Percentiles rank a stretch among this genome's conserved stretches.
Evolutionary conservation across 2,797 vertebrate genomes (phyloP).

Genomic region (Australoheros facetus): DNA sequence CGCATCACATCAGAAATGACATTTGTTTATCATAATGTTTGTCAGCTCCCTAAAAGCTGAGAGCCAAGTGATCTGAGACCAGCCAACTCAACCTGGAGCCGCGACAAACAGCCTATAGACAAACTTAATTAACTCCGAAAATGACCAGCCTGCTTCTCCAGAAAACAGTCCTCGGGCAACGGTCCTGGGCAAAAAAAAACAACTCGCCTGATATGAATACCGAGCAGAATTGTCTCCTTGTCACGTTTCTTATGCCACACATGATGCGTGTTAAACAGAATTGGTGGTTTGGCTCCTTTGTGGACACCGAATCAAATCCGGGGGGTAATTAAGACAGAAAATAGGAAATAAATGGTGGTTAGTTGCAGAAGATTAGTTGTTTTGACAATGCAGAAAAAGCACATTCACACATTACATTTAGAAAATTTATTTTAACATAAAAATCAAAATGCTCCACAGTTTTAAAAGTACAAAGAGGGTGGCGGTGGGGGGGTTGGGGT

Average conservation of each 20-base stretch:
- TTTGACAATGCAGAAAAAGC: background rate
- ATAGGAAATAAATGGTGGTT: background rate
- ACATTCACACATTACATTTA: conserved; percentile 60
- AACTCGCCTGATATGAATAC: conserved; percentile 29
- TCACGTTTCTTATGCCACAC: background rate
- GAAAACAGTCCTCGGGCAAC: conserved; percentile 19
- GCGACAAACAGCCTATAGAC: conserved; percentile 50
- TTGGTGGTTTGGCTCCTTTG: background rate
- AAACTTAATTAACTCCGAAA: conserved; percentile 55
- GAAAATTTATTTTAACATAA: conserved; percentile 80
- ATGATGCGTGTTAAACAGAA: background rate
- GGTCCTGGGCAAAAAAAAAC: background rate
- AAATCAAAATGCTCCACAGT: conserved; percentile 78
- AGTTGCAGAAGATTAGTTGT: background rate
- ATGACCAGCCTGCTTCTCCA: conserved; percentile 24
- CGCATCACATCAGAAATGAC: conserved; percentile 25
- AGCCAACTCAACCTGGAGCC: conserved; percentile 37
- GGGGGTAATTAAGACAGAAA: background rate
- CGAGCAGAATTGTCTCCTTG: conserved; percentile 17
- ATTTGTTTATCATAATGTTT: conserved; percentile 46
- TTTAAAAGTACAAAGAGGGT: conserved; percentile 75
- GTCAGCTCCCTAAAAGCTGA: conserved; percentile 3
- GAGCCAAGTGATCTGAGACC: conserved; percentile 16
- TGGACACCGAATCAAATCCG: background rate
- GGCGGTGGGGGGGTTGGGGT: conserved; percentile 45